Evolutionary conservation across 2,888 invertebrate species (phyloP), one percentile per base, ranked within the genome.

Genomic region (Lepas anatifera): DNA sequence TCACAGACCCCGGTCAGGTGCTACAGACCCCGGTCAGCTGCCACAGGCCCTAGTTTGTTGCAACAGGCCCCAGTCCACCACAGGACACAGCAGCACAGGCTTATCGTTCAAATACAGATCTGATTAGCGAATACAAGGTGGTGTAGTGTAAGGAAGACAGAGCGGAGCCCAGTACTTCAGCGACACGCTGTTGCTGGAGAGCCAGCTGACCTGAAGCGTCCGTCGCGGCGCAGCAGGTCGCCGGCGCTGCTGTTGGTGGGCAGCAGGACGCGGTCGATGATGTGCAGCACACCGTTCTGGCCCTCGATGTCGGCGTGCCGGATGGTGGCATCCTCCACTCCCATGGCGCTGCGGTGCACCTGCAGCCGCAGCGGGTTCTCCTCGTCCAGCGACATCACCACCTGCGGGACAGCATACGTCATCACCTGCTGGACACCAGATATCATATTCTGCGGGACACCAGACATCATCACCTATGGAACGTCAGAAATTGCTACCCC

Each of bases 221-320:
- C 43, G 77, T 73, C 22, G 22, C 22, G 16, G 7, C 58, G 32
- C 4, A 83, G 77, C 16, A 80, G 75, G 63, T 81, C 81, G 69
- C 79, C 77, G 0, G 81, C 76, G 25, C 78, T 79, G 32, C 77
- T 74, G 52, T 79, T 80, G 13, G 81, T 79, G 0, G 83, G 82
- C 29, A 78, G 75, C 32, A 83, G 76, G 6, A 82, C 81, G 72
- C 79, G 80, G 76, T 81, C 80, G 69, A 83, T 80, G 69, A 82
- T 77, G 74, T 83, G 83, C 43, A 83, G 74, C n/a, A 81, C 78
- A 1, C 82, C 82, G 74, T 82, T 82, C 71, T 78, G 78, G 16
- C 81, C 81, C 74, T 80, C 78, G 64, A 80, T 77, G 74, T 83
- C 81, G 0, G 78, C 74, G 48, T 78, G 78, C 52, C 79, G 77